These are phyloP conservation scores for Tachystola acroxantha DNA, from an alignment of 2,888 invertebrate species.

Conservation along the genomic window DNA sequence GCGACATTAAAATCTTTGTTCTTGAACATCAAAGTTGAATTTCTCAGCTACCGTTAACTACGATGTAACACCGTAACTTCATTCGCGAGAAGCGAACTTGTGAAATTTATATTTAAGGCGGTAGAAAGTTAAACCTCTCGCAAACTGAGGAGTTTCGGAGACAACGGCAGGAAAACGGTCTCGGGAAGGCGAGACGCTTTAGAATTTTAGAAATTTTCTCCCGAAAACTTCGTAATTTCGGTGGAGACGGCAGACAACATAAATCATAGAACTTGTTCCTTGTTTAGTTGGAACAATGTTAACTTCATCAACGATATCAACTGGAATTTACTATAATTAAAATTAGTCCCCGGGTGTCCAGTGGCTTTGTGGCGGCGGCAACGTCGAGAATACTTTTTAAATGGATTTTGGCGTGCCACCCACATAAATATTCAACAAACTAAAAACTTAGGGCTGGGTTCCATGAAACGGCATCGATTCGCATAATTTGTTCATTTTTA, in stretches of 20 bases:
- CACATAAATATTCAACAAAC: no score
- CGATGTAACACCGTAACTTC: constrained; percentile 55
- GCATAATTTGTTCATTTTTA: no score
- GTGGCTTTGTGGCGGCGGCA: not conserved
- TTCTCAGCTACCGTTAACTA: constrained; percentile 44
- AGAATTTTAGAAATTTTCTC: constrained; percentile 71
- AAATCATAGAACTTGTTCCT: constrained; percentile 53
- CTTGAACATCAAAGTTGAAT: constrained; percentile 42
- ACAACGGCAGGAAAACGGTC: constrained; percentile 32
- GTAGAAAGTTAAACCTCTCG: constrained; percentile 61
- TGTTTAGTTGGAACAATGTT: constrained; percentile 39
- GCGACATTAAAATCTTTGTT: not conserved
- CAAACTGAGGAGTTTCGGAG: constrained; percentile 54
- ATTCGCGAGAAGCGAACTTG: constrained; percentile 56
- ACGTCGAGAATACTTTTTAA: no score
- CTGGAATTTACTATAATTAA: constrained; percentile 14
- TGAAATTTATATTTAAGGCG: constrained; percentile 71
- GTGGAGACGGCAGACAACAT: constrained; percentile 46
- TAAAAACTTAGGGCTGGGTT: no score
- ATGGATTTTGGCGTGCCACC: no score
- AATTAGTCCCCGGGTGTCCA: constrained; percentile 6
- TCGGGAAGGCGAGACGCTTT: constrained; percentile 50
- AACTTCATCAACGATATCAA: constrained; percentile 25
- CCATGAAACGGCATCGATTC: no score
- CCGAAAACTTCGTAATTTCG: constrained; percentile 60